Base-by-base conservation (phyloP, 2,797 vertebrate genomes). In the Triplophysa yarkandensis region DNA sequence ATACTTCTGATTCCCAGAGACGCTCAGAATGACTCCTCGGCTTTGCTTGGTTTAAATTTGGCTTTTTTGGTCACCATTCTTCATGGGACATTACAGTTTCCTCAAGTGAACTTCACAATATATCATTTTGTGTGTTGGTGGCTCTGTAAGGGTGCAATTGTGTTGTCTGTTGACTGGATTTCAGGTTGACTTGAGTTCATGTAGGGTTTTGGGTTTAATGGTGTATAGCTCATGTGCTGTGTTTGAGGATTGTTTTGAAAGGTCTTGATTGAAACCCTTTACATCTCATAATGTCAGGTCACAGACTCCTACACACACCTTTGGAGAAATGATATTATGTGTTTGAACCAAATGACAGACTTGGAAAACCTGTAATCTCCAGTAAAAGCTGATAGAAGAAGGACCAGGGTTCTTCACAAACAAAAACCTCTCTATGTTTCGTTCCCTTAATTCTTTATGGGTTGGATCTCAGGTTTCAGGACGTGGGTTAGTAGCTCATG, bases 341-440 rank as follows among this genome's bases (percentile, higher is more conserved):
- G 48, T 57, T 58, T 77, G 9, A 77, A 58, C 19, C 41, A 41
- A 58, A 66, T 73, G 46, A 72, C 64, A 64, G 41, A 80, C 44
- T 21, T 61, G 55, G 52, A 71, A 52, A 76, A 72, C 68, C 74
- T 76, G 68, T 76, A 72, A 80, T 80, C 78, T 77, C 23, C 9
- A 16, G 25, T 10, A 54, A 72, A 63, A 58, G 62, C 43, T 77
- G 54, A 52, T 71, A 36, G 30, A 17, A 64, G 54, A 46, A 71
- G 76, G 55, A 11, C 46, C 21, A 25, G 23, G 50, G 50, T 13
- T 57, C 14, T 27, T 46, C 68, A 30, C 62, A 27, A 52, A 71
- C 50, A 71, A 50, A 66, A 71, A 36, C 23, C 27, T 58, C 52
- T 63, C 68, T 77, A 13, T 74, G 36, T 77, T 11, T 16, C 17